phyloP scores from a whole-genome alignment of 2,888 invertebrate genomes.

The Pilophorus perplexus region DNA sequence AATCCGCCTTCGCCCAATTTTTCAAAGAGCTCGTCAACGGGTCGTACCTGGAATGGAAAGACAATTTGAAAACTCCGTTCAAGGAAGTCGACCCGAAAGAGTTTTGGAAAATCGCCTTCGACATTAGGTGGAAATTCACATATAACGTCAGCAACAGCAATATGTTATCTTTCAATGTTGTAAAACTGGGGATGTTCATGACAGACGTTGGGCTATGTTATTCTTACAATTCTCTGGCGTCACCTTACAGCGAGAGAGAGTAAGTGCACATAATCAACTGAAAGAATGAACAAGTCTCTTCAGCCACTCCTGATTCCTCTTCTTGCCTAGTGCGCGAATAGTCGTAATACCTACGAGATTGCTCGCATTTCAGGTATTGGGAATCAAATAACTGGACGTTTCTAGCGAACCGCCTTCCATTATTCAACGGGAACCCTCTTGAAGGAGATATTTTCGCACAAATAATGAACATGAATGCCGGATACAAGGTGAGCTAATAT shows the following conservation, averaged over 20 bases:
- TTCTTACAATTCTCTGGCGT: conserved; percentile 47
- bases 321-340: too few relatives aligned
- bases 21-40: conserved; percentile 31
- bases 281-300: background rate
- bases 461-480: conserved; percentile 66
- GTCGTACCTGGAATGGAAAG: conserved; percentile 9
- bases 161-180: conserved; percentile 14
- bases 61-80: conserved; percentile 33
- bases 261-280: background rate
- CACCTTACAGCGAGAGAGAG: conserved; percentile 38
- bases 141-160: conserved; percentile 42
- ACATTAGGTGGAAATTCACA: conserved; percentile 29
- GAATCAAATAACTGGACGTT: conserved; percentile 52
- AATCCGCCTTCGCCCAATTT: conserved; percentile 15
- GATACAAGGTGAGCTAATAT: conserved; percentile 53
- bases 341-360: background rate
- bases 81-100: conserved; percentile 38
- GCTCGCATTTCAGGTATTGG: conserved; percentile 66
- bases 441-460: conserved; percentile 75
- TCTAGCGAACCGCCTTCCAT: background rate
- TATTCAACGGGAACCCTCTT: conserved; percentile 63
- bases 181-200: conserved; percentile 39
- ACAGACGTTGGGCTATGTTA: conserved; percentile 49
- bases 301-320: too few relatives aligned
- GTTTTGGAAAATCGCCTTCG: conserved; percentile 36